Percentiles rank a stretch among this genome's conserved stretches.
phyloP scores from a whole-genome alignment of 2,888 invertebrate genomes.

The Elysia crispata region DNA sequence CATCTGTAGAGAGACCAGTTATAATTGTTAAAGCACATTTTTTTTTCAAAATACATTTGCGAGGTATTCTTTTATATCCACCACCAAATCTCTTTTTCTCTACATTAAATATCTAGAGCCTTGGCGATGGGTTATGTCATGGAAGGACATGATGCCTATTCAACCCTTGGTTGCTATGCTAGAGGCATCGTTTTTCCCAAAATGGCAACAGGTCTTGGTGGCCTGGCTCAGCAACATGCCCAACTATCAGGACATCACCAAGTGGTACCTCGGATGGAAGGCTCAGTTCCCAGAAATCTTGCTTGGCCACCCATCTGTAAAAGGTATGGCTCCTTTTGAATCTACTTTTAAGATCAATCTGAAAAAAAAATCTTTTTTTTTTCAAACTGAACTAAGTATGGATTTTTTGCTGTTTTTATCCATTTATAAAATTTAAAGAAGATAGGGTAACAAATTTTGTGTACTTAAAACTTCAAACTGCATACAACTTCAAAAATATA shows the following conservation, averaged over 20 bases:
- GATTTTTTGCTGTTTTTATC: too few relatives aligned
- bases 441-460: too few relatives aligned
- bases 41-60: too few relatives aligned
- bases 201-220: constrained; percentile 80
- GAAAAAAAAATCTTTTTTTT: too few relatives aligned
- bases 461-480: too few relatives aligned
- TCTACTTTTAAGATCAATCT: too few relatives aligned
- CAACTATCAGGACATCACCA: constrained; percentile 92
- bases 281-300: constrained; percentile 80
- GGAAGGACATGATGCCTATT: constrained; percentile 90
- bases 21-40: too few relatives aligned
- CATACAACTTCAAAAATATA: too few relatives aligned
- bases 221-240: constrained; percentile 93
- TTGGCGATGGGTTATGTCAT: constrained; percentile 96
- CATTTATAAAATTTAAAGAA: too few relatives aligned
- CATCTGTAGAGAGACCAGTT: too few relatives aligned
- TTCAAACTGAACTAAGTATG: too few relatives aligned
- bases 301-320: constrained; percentile 80
- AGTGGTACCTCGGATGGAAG: constrained; percentile 88
- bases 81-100: neutral
- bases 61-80: too few relatives aligned
- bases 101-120: constrained; percentile 81
- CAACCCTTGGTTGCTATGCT: constrained; percentile 88
- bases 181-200: constrained; percentile 93
- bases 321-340: constrained; percentile 76